A percentile compares a stretch with the other conserved stretches of the same genome.
Conservation (phyloP, 1,140 invertebrate genomes). For the Trachelipus rathkii region DNA sequence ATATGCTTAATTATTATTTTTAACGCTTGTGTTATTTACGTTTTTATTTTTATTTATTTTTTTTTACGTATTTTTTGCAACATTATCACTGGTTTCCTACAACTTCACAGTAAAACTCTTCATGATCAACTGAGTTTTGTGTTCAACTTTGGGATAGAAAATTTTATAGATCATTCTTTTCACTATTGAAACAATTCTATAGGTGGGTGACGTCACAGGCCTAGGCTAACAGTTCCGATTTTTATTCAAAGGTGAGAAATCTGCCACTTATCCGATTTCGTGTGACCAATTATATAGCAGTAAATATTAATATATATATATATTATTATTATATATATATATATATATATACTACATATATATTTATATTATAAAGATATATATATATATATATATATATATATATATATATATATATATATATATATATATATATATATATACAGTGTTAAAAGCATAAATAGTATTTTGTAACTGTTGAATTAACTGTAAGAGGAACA, state of each 20-base stretch:
- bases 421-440: neutral
- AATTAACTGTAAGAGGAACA: no score
- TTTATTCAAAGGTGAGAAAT: neutral
- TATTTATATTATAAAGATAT: no score
- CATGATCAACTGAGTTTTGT: neutral
- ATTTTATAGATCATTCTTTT: neutral
- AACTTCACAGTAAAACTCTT: neutral
- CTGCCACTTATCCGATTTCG: neutral
- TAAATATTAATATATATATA: neutral
- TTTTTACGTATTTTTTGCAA: no score
- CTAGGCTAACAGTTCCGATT: neutral
- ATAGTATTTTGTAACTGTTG: no score
- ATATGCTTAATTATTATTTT: no score
- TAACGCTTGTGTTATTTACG: no score
- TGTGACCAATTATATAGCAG: neutral
- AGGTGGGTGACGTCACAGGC: neutral
- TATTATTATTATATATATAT: slow-evolving; percentile 1
- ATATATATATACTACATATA: no score
- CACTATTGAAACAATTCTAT: slow-evolving; percentile 1
- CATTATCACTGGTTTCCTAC: no score
- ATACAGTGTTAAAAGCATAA: no score
- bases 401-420: neutral
- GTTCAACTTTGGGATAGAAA: neutral
- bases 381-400: neutral
- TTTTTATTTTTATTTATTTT: no score